Percentiles rank a stretch among this genome's conserved stretches.
Conservation (phyloP, 2,888 invertebrate species). For the Aproaerema taeniolella region DNA sequence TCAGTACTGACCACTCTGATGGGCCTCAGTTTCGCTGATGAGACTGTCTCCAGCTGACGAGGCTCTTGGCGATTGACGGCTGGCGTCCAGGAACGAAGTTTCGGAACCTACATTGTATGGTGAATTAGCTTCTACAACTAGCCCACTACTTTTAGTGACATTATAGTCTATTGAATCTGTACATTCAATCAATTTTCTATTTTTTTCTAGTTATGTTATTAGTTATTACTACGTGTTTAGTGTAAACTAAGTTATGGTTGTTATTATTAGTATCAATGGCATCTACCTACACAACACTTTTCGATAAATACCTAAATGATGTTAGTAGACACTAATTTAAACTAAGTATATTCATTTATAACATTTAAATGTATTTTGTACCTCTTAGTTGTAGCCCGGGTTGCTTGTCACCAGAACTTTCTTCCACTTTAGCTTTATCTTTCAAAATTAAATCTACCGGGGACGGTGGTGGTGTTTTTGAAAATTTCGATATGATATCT, state of each 20-base stretch:
- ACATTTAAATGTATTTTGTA: conserved; percentile 22
- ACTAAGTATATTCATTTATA: too few species aligned
- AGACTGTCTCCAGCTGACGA: conserved; percentile 69
- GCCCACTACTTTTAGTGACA: conserved; percentile 15
- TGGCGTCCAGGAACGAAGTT: conserved; percentile 66
- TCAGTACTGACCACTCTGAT: conserved; percentile 67
- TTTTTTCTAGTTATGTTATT: not conserved
- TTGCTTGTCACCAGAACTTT: conserved; percentile 50
- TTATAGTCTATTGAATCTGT: not conserved
- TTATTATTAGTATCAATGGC: too few species aligned
- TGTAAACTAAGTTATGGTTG: too few species aligned
- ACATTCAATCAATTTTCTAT: conserved; percentile 1
- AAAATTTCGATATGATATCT: conserved; percentile 81
- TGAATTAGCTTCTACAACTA: conserved; percentile 40
- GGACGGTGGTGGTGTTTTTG: conserved; percentile 84
- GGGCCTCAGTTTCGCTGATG: conserved; percentile 68
- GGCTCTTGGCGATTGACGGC: conserved; percentile 64
- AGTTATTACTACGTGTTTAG: not conserved
- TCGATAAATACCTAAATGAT: too few species aligned
- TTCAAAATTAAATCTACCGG: conserved; percentile 80
- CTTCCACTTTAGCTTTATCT: conserved; percentile 67
- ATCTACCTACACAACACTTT: too few species aligned
- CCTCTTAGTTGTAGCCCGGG: conserved; percentile 70
- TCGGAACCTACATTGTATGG: conserved; percentile 59
- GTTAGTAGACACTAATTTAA: too few species aligned